Percentiles rank a stretch among this genome's conserved stretches.
These are phyloP conservation scores for Lithodes maja DNA, from an alignment of 2,888 invertebrate species.

Conservation along the genomic window DNA sequence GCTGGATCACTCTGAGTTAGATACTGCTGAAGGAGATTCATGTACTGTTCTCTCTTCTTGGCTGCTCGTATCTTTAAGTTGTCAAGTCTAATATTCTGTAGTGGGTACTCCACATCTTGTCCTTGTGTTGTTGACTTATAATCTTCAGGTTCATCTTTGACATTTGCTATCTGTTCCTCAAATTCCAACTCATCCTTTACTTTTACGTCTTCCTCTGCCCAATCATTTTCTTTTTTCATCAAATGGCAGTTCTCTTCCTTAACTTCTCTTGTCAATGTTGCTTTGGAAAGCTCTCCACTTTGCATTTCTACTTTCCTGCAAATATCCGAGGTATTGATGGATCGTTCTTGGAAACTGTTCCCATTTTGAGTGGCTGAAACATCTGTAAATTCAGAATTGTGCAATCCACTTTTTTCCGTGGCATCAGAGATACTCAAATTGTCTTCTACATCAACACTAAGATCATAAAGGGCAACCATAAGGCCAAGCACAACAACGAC, in stretches of 20 bases:
- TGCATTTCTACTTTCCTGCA: background rate
- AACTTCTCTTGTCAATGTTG: background rate
- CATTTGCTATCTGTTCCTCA: background rate
- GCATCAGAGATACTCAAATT: background rate
- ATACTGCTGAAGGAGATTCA: background rate
- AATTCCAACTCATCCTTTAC: background rate
- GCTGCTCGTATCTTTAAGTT: background rate
- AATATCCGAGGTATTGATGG: background rate
- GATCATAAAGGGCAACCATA: background rate
- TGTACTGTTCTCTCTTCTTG: background rate
- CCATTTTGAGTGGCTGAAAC: background rate
- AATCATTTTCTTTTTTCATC: background rate
- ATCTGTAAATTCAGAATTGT: background rate
- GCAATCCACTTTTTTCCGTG: background rate
- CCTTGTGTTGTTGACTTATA: background rate
- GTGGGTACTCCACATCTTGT: background rate
- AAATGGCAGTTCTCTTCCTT: background rate
- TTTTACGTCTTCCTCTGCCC: background rate
- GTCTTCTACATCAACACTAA: background rate
- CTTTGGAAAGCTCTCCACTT: background rate
- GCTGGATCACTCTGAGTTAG: background rate
- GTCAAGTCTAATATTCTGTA: background rate
- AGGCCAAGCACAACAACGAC: background rate
- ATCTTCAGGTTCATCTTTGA: background rate
- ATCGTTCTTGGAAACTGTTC: background rate